phyloP scores from a whole-genome alignment of 2,113 vertebrate species.

The Vombatus ursinus region DNA sequence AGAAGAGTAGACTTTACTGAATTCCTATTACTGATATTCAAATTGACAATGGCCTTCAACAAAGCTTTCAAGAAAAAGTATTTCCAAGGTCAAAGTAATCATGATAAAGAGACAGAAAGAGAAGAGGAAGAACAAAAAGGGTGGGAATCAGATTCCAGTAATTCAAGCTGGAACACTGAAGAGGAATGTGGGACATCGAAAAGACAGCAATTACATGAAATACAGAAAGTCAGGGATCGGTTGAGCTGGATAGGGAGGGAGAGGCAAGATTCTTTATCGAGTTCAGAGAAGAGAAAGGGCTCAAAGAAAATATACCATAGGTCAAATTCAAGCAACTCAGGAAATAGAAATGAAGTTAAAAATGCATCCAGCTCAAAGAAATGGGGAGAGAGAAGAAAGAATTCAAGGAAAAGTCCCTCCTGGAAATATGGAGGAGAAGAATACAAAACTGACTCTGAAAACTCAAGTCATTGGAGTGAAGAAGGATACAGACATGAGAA shows the following conservation, averaged over 20 bases:
- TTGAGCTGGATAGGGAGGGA: neutral
- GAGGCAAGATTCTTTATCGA: neutral
- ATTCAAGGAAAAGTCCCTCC: conserved; percentile 24
- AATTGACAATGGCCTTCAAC: conserved; percentile 64
- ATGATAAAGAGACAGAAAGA: no score
- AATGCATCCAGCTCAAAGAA: conserved; percentile 9
- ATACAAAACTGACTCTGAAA: neutral
- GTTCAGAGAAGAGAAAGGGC: neutral
- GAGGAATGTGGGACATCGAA: neutral
- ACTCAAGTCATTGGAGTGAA: neutral
- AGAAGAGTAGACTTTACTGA: conserved; percentile 71
- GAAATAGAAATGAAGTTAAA: conserved; percentile 9
- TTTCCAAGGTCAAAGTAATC: conserved; percentile 32
- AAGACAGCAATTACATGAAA: neutral
- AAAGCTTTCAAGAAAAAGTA: conserved; percentile 67
- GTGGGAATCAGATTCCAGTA: conserved; percentile 15
- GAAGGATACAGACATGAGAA: conserved; percentile 5
- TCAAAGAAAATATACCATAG: neutral
- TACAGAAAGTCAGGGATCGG: neutral
- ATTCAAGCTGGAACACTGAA: conserved; percentile 56
- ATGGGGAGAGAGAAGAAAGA: neutral
- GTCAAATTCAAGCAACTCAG: conserved; percentile 15
- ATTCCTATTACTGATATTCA: conserved; percentile 73
- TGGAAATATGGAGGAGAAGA: conserved; percentile 43
- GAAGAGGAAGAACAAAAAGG: neutral